A percentile compares a stretch with the other conserved stretches of the same genome.
phyloP scores from a whole-genome alignment of 1,140 invertebrate genomes.

The Pogonognathellus flavescens region DNA sequence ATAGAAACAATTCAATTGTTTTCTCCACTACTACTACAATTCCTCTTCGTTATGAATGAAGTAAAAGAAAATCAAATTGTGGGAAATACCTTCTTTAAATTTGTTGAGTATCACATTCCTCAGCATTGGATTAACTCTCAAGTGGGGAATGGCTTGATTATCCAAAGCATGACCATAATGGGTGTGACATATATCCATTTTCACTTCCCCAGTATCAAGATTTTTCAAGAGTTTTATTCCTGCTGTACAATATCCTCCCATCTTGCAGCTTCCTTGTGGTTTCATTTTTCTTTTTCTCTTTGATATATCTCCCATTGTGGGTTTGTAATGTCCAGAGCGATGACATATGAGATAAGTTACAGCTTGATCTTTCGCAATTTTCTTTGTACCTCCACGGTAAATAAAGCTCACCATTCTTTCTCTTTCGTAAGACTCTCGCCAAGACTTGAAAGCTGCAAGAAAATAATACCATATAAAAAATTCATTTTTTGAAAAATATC shows the following conservation, averaged over 20 bases:
- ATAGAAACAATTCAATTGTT: background rate
- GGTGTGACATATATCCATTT: slow-evolving; percentile 63
- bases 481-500: background rate
- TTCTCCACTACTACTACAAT: too few species aligned
- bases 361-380: slow-evolving; percentile 61
- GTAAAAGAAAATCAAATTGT: too few species aligned
- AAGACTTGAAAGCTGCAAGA: slow-evolving; percentile 63
- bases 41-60: too few species aligned
- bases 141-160: slow-evolving; percentile 62
- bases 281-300: slow-evolving; percentile 65
- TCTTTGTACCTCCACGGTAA: slow-evolving; percentile 66
- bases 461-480: slow-evolving; percentile 41
- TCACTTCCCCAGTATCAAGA: slow-evolving; percentile 55
- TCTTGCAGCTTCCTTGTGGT: slow-evolving; percentile 66
- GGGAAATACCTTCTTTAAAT: slow-evolving; percentile 60
- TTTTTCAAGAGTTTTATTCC: slow-evolving; percentile 64
- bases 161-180: slow-evolving; percentile 65
- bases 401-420: slow-evolving; percentile 66
- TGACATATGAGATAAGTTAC: slow-evolving; percentile 66
- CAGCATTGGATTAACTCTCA: slow-evolving; percentile 59
- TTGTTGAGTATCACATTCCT: slow-evolving; percentile 60
- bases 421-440: slow-evolving; percentile 64
- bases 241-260: slow-evolving; percentile 65
- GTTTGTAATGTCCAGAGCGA: slow-evolving; percentile 65
- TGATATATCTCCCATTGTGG: slow-evolving; percentile 57